phyloP scores from a whole-genome alignment of 2,113 vertebrate genomes.

The Phylloscopus whistleri region DNA sequence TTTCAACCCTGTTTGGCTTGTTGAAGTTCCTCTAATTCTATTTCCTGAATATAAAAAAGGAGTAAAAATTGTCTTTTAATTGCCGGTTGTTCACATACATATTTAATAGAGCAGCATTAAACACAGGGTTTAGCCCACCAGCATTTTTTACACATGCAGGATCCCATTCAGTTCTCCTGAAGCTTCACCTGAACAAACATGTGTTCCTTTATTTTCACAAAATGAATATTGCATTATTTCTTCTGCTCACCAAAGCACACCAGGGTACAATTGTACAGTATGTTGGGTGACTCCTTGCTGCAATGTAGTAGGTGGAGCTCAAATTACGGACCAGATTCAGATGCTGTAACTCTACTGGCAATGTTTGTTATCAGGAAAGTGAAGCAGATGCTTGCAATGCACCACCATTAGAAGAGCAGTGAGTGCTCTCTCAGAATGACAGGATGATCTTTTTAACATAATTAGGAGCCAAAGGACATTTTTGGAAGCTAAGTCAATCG shows the following conservation, averaged over 20 bases:
- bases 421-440: not conserved
- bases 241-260: not conserved
- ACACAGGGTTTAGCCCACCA: not conserved
- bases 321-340: not conserved
- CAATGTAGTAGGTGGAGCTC: constrained; percentile 41
- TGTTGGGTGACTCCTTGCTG: constrained; percentile 16
- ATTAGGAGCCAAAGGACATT: not conserved
- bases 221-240: not conserved
- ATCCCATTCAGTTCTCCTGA: not conserved
- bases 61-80: not conserved
- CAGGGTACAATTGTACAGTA: not conserved
- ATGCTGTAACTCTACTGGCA: not conserved
- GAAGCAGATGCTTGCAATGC: constrained; percentile 9
- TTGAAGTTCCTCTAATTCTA: not conserved
- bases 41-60: constrained; percentile 9
- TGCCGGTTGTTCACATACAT: not conserved
- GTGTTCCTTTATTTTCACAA: not conserved
- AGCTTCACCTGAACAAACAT: not conserved
- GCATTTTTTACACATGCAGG: not conserved
- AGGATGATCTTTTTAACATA: not conserved
- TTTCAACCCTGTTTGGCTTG: not conserved
- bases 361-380: not conserved
- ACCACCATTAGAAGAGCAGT: not conserved
- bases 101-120: not conserved
- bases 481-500: not conserved